phyloP scores from a whole-genome alignment of 2,113 vertebrate genomes.

The Chrysochloris asiatica region DNA sequence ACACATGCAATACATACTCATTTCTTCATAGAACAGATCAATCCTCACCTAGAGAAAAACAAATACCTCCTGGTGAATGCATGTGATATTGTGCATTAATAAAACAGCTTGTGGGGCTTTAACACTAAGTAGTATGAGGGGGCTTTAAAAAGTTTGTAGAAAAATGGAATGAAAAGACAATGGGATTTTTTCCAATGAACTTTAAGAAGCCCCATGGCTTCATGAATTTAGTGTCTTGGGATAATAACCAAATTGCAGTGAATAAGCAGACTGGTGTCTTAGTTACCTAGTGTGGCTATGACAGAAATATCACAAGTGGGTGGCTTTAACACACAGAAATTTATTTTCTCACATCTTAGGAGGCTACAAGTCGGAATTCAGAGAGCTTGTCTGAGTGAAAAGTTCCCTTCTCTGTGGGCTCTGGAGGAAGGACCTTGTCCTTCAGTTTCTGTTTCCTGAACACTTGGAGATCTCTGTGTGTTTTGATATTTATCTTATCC shows the following conservation, averaged over 20 bases:
- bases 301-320: not conserved
- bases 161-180: too few species aligned
- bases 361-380: not conserved
- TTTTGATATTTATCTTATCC: not conserved
- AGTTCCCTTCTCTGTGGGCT: too few species aligned
- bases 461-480: not conserved
- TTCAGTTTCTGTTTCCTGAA: not conserved
- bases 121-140: not conserved
- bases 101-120: not conserved
- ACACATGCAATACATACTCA: not conserved
- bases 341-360: too few species aligned
- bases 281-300: not conserved
- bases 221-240: not conserved
- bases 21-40: conserved; percentile 45
- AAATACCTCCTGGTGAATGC: not conserved
- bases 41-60: not conserved
- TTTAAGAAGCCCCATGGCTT: not conserved
- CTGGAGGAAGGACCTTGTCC: not conserved
- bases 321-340: not conserved
- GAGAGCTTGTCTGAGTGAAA: not conserved
- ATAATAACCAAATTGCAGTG: conserved; percentile 13
- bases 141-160: too few species aligned
- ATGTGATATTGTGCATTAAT: not conserved
- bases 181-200: too few species aligned
- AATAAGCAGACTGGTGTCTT: not conserved